Evolutionary conservation across 1,140 invertebrate genomes (phyloP), one percentile per base, ranked within the genome.

Genomic region (Acromyrmex heyeri): DNA sequence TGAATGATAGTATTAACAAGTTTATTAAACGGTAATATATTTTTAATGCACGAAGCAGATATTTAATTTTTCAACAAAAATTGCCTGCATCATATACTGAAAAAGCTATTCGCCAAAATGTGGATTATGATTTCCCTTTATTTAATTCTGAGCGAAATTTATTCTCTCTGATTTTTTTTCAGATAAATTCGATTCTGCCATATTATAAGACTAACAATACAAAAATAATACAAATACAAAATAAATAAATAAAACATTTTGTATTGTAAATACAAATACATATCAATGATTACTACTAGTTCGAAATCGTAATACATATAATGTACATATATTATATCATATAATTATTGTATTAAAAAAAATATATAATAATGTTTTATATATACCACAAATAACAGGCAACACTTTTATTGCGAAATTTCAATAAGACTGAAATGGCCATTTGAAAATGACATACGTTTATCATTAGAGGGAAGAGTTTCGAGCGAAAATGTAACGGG

Each of bases 21-120:
- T 34, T 34, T 14, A 53, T 16, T 30, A 53, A 53, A 34, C 12
- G 57, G 27, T 76, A 44, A 61, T 61, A 30, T 64, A 78, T 65
- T 34, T 65, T 78, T 65, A 62, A 65, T 50, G 0, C 4, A 48
- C 44, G 10, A 50, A 50, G 18, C 24, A 64, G 16, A 34, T 21
- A 30, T 64, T 69, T 69, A 55, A 21, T 81, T 72, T 57, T 70
- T 81, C 64, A 27, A 69, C 21, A 57, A 24, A 44, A 24, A n/a
- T 27, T 18, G 21, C 27, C 27, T 24, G 77, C n/a, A 8, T 55
- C n/a, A 30, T 34, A 21, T 14, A 30, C 6, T 18, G 24, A 50
- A 78, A 21, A 67, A 48, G 12, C 21, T 34, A 44, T 7, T 34
- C 27, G 12, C n/a, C 16, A 24, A 79, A 67, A 81, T 57, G 16